Conservation (phyloP, 1,140 invertebrate species). For the Maniola jurtina region DNA sequence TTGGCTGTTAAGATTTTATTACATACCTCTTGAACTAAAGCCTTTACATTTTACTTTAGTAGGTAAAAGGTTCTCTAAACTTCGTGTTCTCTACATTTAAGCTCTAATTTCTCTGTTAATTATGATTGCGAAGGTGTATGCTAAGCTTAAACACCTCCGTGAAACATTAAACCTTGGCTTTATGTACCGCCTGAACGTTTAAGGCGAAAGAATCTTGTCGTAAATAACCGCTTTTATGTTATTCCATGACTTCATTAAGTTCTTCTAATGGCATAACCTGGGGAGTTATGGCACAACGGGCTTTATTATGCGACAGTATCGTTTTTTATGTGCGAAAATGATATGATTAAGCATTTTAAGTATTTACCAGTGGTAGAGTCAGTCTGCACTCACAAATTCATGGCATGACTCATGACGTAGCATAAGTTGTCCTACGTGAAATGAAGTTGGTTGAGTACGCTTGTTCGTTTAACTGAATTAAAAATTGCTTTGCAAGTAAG, state of each 20-base stretch:
- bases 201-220: slow-evolving; percentile 50
- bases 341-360: neutral
- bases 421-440: too few species aligned
- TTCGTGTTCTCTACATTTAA: too few species aligned
- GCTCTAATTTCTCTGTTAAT: neutral
- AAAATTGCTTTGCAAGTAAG: too few species aligned
- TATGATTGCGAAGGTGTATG: neutral
- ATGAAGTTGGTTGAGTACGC: too few species aligned
- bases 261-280: slow-evolving; percentile 39
- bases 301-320: slow-evolving; percentile 24
- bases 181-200: slow-evolving; percentile 44
- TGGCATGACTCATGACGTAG: too few species aligned
- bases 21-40: too few species aligned
- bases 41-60: too few species aligned
- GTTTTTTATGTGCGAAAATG: slow-evolving; percentile 7
- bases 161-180: slow-evolving; percentile 52
- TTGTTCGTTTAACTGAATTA: too few species aligned
- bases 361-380: too few species aligned
- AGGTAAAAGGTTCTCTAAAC: too few species aligned
- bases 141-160: slow-evolving; percentile 9
- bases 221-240: slow-evolving; percentile 55
- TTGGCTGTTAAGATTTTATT: too few species aligned
- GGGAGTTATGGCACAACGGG: slow-evolving; percentile 34
- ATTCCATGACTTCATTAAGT: slow-evolving; percentile 55
- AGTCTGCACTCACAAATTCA: too few species aligned